Percentiles rank a stretch among this genome's conserved stretches.
These are phyloP conservation scores for Picus viridis DNA, from an alignment of 2,797 vertebrate genomes.

Conservation along the genomic window DNA sequence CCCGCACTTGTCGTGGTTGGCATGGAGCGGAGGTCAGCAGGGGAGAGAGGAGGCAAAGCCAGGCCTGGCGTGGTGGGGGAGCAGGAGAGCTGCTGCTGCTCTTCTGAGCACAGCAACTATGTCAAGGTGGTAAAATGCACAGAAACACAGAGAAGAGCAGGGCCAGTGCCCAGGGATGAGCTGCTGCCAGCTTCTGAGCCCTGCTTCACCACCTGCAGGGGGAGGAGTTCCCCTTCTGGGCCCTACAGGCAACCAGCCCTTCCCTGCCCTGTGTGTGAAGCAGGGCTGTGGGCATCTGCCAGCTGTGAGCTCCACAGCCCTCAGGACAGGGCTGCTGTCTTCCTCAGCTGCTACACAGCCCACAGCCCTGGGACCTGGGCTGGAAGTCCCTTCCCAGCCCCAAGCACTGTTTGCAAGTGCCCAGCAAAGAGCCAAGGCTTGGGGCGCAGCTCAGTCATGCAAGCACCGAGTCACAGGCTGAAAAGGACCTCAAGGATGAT, in stretches of 20 bases:
- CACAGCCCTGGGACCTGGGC: background rate
- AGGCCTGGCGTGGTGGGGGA: background rate
- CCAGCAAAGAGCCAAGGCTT: background rate
- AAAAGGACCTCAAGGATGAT: too few species aligned
- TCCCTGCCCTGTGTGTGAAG: background rate
- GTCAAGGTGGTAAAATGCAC: background rate
- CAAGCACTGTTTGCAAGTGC: background rate
- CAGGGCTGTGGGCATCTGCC: background rate
- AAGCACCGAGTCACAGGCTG: too few species aligned
- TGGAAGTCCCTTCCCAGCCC: background rate
- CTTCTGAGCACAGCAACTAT: background rate
- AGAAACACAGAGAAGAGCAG: background rate
- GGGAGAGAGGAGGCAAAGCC: background rate
- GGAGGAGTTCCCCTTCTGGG: background rate
- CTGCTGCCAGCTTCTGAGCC: background rate
- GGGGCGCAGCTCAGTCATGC: background rate
- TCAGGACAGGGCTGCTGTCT: constrained; percentile 12
- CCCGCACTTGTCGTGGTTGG: background rate
- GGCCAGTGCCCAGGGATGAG: background rate
- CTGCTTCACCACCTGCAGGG: background rate
- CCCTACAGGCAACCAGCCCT: background rate
- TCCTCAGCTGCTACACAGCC: constrained; percentile 34
- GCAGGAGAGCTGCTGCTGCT: background rate
- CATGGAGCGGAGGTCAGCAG: background rate
- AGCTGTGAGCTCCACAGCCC: background rate